Evolutionary conservation across 2,888 invertebrate genomes (phyloP).

Genomic region (Chirona hameri): DNA sequence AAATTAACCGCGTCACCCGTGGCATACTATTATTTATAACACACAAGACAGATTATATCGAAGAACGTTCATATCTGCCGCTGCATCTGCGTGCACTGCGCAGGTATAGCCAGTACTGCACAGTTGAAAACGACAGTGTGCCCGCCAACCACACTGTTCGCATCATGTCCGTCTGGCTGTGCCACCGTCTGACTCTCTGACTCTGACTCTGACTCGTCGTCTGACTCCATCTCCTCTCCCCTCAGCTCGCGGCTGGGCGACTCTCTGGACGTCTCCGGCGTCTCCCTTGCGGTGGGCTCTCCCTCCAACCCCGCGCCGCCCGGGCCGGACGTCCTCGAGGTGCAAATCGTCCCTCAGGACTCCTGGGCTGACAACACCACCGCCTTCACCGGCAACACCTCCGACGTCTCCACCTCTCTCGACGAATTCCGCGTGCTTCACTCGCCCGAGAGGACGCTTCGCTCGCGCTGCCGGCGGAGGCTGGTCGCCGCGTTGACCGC

Average conservation of each 20-base stretch:
- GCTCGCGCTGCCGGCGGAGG: conserved; percentile 74
- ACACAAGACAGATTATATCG: no score
- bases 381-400: conserved; percentile 4
- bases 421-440: background rate
- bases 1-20: no score
- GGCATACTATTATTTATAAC: no score
- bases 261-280: background rate
- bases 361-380: conserved; percentile 86
- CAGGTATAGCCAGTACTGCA: no score
- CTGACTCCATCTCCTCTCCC: background rate
- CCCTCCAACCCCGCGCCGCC: background rate
- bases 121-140: no score
- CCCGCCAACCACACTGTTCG: no score
- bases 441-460: conserved; percentile 27
- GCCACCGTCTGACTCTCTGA: background rate
- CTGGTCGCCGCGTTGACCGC: conserved; percentile 60
- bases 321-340: conserved; percentile 76
- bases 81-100: no score
- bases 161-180: no score
- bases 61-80: no score
- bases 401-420: conserved; percentile 3
- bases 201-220: background rate
- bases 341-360: conserved; percentile 90
- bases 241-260: background rate
- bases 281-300: background rate